Evolutionary conservation across 2,113 vertebrate species (phyloP).

Genomic region (Phoxinus phoxinus): DNA sequence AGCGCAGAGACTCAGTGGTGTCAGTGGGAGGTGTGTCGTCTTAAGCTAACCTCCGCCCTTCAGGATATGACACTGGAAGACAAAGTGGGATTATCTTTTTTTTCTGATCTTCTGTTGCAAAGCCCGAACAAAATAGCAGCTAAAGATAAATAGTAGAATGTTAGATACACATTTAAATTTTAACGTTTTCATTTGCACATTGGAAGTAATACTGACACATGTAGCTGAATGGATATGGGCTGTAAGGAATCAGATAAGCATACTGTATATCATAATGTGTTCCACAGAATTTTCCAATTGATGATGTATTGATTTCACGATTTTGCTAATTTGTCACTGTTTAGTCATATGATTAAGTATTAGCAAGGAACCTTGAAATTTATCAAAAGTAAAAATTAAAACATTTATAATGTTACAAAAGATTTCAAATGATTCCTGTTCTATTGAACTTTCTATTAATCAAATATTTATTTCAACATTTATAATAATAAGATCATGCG

Average conservation of each 20-base stretch:
- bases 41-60: constrained; percentile 34
- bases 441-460: not conserved
- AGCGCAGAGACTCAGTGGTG: constrained; percentile 11
- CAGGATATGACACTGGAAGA: constrained; percentile 22
- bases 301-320: not conserved
- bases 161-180: not conserved
- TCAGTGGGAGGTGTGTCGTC: constrained; percentile 30
- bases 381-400: not conserved
- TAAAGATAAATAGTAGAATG: not conserved
- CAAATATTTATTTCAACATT: not conserved
- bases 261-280: not conserved
- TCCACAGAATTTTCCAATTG: not conserved
- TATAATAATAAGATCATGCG: not conserved
- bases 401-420: not conserved
- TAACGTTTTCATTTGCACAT: not conserved
- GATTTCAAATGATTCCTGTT: not conserved
- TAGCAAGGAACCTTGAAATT: not conserved
- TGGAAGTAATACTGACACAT: not conserved
- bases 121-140: constrained; percentile 1
- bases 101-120: constrained; percentile 28
- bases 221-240: not conserved
- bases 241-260: not conserved
- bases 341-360: not conserved
- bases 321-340: not conserved
- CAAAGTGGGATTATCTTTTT: constrained; percentile 35